Base-by-base conservation (phyloP, 2,113 vertebrate species). In the Haliaeetus leucogaster region DNA sequence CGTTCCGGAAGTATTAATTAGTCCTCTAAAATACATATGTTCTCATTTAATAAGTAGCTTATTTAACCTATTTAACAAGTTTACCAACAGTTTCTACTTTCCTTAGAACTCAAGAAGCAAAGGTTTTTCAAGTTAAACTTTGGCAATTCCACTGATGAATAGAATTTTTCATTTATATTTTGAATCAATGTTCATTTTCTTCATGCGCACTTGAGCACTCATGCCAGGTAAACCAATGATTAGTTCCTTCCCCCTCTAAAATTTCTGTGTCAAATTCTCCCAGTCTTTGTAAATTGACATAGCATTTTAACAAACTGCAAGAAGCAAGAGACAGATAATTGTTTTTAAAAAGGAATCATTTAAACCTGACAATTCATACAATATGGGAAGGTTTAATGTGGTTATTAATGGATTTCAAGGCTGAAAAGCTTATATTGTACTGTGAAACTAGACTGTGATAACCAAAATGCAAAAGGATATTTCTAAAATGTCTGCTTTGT, bases 381-480 rank as follows among this genome's bases (percentile, higher is more conserved):
- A 91, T 97, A 97, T 79, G 97, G 91, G 88, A 95, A 89, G 90
- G 79, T 96, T 98, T 97, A 93, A 97, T 97, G 93, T 91, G 82
- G 86, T 94, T 98, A 98, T 97, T 98, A 97, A 98, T 96, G 89
- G 94, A 95, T 96, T 97, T 97, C 93, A 92, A 95, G 67, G 67
- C 93, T 98, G 95, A 98, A 98, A 98, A 97, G 65, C 96, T 96
- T 74, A 97, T 95, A 96, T 87, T 97, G 93, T 89, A 92, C 90
- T 93, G 82, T 97, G 90, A 98, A 97, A 94, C 86, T 81, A 97
- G 94, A 86, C 65, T 71, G 87, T 97, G 93, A 98, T 97, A 97
- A 97, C 55, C 93, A 92, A 89, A 92, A 93, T 47, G 94, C 53
- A 93, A 77, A 32, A 67, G 21, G 66, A 68, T 94, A 95, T 81